phyloP scores from a whole-genome alignment of 2,888 invertebrate genomes.

The Allolobophora icterica region DNA sequence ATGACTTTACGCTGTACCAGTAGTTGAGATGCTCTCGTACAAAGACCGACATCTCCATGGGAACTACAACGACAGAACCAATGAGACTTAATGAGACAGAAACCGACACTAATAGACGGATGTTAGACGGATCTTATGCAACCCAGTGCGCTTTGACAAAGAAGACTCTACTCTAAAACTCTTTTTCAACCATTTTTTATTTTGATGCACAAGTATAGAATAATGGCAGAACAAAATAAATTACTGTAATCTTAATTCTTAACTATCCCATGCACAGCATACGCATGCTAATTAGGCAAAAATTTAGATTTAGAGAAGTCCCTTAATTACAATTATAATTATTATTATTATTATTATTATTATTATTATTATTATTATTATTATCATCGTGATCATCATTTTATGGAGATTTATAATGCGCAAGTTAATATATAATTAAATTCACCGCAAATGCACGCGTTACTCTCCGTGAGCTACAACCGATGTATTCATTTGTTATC shows the following conservation, averaged over 20 bases:
- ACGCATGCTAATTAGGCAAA: too few relatives aligned
- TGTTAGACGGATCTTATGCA: not conserved
- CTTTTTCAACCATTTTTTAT: not conserved
- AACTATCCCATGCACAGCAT: too few relatives aligned
- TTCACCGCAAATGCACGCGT: too few relatives aligned
- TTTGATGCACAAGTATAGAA: not conserved
- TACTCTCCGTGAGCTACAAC: too few relatives aligned
- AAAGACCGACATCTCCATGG: conserved; percentile 80
- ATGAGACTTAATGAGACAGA: not conserved
- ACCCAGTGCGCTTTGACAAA: not conserved
- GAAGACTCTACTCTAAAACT: not conserved
- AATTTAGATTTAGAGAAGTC: too few relatives aligned
- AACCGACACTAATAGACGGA: not conserved
- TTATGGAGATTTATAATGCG: too few relatives aligned
- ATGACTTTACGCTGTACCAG: conserved; percentile 85
- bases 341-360: too few relatives aligned
- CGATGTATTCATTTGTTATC: too few relatives aligned
- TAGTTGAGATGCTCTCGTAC: conserved; percentile 85
- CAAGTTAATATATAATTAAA: too few relatives aligned
- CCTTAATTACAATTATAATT: too few relatives aligned
- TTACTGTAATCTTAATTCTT: not conserved
- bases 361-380: too few relatives aligned
- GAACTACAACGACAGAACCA: conserved; percentile 72
- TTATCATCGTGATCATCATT: too few relatives aligned
- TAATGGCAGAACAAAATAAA: not conserved